Base-by-base conservation (phyloP, 2,888 invertebrate species). In the Holacanthella duospinosa region DNA sequence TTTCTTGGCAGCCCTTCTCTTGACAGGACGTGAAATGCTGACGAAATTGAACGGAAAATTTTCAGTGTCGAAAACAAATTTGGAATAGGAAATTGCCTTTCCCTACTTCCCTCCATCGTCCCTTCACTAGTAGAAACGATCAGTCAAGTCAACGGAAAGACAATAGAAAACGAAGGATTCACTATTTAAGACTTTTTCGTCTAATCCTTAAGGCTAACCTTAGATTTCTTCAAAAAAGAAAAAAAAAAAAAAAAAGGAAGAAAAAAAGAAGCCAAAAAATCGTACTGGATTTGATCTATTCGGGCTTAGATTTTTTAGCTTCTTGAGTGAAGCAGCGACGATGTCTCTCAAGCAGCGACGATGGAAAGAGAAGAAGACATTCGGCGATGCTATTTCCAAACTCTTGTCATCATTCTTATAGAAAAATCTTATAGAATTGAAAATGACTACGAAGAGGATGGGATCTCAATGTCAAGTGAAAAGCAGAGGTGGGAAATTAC, bases 21-120 rank as follows among this genome's bases (percentile, higher is more conserved):
- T n/a, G 48, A 9, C 48, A 9, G 12, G 48, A 21, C 36, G 55
- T 29, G 29, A 55, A 69, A 65, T 65, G 65, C 63, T 62, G 65
- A 62, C 43, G 69, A 69, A 70, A 70, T 70, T 68, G 68, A 68
- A 66, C 64, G 69, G 70, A 70, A 70, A 70, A 70, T 70, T 67
- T 65, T 21, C 64, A 65, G 64, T 69, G 69, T 67, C 69, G 67
- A 69, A 67, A 67, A 67, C 67, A 69, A 67, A 67, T 67, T 69
- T 69, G 59, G 62, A 55, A 65, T 63, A 60, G 65, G 64, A 69
- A 67, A 67, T 69, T 67, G 67, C 62, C 62, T 66, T 64, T 69
- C 54, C 48, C 59, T 61, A 16, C 21, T 12, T 21, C 19, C 48
- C 19, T 21, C 48, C 48, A 16, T 21, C 21, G 4, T 19, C 9